These are phyloP conservation scores for Capromys pilorides DNA, from an alignment of 2,797 vertebrate species.

Conservation along the genomic window DNA sequence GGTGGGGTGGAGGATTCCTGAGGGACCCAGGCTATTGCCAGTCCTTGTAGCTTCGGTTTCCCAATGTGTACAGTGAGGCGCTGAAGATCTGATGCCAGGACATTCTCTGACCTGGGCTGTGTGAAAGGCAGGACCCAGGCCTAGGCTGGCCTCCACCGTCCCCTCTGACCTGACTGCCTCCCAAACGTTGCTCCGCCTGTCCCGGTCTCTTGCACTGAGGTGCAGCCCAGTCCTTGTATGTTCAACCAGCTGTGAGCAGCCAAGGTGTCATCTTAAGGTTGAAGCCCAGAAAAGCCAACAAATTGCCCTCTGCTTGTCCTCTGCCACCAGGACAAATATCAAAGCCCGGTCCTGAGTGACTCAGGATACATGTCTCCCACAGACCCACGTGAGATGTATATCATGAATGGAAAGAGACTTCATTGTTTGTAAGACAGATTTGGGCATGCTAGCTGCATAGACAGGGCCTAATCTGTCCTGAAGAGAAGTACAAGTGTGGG, in stretches of 20 bases:
- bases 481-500: background rate
- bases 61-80: fast-evolving
- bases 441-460: background rate
- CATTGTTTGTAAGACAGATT: background rate
- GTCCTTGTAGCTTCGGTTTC: background rate
- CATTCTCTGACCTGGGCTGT: background rate
- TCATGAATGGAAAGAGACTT: background rate
- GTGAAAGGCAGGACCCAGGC: background rate
- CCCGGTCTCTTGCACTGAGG: background rate
- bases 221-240: background rate
- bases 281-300: background rate
- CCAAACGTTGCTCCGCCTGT: fast-evolving
- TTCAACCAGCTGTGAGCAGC: background rate
- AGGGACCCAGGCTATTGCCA: too few species aligned
- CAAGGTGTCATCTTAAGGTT: background rate
- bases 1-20: too few species aligned
- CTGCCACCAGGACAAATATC: background rate
- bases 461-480: background rate
- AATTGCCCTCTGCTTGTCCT: too few species aligned
- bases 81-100: background rate
- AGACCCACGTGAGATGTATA: fast-evolving
- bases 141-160: background rate
- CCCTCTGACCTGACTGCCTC: background rate
- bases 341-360: background rate
- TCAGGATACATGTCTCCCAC: background rate